Percentiles rank a stretch among this genome's conserved stretches.
Conservation (phyloP, 2,113 vertebrate species). For the Nibea albiflora region DNA sequence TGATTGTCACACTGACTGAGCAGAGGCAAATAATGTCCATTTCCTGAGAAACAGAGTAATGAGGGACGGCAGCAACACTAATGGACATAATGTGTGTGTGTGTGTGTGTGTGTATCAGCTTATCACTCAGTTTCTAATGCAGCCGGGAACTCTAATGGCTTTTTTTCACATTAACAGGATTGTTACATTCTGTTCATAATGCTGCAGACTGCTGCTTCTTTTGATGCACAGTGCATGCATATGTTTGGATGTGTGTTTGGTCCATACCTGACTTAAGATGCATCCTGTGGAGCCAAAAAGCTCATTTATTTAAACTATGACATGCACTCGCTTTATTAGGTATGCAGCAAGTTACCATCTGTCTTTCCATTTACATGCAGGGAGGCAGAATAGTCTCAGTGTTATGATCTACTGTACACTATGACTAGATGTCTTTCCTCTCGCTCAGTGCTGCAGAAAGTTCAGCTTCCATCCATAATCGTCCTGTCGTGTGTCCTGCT, state of each 20-base stretch:
- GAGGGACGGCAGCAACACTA: conserved; percentile 26
- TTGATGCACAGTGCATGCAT: background rate
- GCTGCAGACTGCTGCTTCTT: background rate
- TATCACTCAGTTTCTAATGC: background rate
- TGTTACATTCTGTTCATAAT: background rate
- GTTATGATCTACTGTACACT: no score
- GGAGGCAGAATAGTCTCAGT: no score
- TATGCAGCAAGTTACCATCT: no score
- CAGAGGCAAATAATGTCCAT: conserved; percentile 45
- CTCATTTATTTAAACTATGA: background rate
- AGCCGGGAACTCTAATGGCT: background rate
- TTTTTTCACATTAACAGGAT: background rate
- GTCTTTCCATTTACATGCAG: no score
- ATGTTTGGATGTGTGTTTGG: background rate
- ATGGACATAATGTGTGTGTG: background rate
- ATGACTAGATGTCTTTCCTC: no score
- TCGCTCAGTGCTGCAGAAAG: no score
- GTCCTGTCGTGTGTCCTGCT: no score
- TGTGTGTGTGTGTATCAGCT: background rate
- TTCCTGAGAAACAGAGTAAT: conserved; percentile 32
- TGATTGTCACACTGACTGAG: conserved; percentile 56
- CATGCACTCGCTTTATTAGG: background rate
- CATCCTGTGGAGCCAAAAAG: background rate
- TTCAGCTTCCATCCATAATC: no score
- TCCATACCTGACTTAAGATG: background rate